A percentile compares a stretch with the other conserved stretches of the same genome.
phyloP scores from a whole-genome alignment of 2,113 vertebrate genomes.

The Chloroceryle aenea region DNA sequence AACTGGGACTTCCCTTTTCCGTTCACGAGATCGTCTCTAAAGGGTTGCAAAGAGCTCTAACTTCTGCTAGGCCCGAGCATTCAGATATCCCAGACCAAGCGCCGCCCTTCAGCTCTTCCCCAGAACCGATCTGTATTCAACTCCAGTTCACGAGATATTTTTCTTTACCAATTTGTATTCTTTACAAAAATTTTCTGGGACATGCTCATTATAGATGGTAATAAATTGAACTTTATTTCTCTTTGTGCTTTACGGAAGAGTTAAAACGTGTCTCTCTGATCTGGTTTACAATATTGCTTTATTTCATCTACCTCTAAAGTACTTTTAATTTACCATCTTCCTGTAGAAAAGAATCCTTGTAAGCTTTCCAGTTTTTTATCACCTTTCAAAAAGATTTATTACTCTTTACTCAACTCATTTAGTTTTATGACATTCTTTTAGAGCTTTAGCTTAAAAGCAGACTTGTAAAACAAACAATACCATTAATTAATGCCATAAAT shows the following conservation, averaged over 20 bases:
- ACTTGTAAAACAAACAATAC: background rate
- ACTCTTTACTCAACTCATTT: background rate
- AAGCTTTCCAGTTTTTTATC: background rate
- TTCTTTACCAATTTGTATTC: background rate
- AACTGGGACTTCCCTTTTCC: background rate
- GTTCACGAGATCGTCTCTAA: too few species aligned
- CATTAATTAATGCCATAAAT: background rate
- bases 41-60: background rate
- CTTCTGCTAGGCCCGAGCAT: background rate
- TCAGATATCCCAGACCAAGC: background rate
- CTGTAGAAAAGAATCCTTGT: background rate
- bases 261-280: background rate
- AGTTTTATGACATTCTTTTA: background rate
- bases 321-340: background rate
- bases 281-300: background rate
- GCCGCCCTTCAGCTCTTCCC: background rate
- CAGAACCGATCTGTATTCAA: background rate
- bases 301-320: background rate
- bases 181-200: background rate
- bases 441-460: background rate
- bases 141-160: background rate
- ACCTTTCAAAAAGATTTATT: background rate
- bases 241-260: background rate
- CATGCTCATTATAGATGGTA: background rate
- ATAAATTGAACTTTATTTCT: background rate